phyloP scores from a whole-genome alignment of 2,888 invertebrate genomes.

The Quadroppia sp. region DNA sequence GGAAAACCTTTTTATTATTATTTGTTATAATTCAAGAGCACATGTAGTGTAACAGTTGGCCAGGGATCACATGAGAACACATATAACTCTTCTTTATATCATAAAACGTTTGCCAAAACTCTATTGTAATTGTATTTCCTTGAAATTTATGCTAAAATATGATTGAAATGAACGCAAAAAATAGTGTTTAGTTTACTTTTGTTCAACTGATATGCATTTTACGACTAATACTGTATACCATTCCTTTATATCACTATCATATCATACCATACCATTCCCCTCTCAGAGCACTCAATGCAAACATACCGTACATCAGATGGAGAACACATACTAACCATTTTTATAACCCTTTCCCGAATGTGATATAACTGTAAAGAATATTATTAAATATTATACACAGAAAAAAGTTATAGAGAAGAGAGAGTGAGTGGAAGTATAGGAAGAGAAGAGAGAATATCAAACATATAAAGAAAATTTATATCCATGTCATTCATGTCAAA shows the following conservation, averaged over 20 bases:
- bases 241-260: too few relatives aligned
- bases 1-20: too few relatives aligned
- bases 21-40: neutral
- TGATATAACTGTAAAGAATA: neutral
- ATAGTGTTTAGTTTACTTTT: too few relatives aligned
- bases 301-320: too few relatives aligned
- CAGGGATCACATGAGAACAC: neutral
- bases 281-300: too few relatives aligned
- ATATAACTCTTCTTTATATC: neutral
- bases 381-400: neutral
- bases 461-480: neutral
- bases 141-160: neutral
- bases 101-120: neutral
- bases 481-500: neutral
- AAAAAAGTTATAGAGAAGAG: neutral
- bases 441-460: too few relatives aligned
- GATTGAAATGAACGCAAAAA: neutral
- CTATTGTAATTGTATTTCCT: neutral
- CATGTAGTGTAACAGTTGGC: neutral
- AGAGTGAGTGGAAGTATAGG: neutral
- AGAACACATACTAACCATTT: neutral
- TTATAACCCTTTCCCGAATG: neutral
- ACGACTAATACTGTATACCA: too few relatives aligned
- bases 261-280: too few relatives aligned
- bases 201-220: too few relatives aligned